phyloP scores from a whole-genome alignment of 2,888 invertebrate genomes.

The Athalia rosae region DNA sequence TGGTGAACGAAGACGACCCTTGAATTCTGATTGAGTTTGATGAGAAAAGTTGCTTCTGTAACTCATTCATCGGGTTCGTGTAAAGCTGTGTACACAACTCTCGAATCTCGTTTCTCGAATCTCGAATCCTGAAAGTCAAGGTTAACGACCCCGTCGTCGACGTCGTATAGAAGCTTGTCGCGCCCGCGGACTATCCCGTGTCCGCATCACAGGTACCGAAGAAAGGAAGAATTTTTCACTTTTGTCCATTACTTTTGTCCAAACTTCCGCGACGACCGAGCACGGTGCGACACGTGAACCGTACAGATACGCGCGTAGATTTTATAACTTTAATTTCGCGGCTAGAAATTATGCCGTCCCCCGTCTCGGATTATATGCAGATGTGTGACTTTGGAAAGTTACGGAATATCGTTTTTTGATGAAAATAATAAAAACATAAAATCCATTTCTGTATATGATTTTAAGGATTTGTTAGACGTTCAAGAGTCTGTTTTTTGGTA shows the following conservation, averaged over 20 bases:
- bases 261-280: background rate
- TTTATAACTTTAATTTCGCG: too few relatives aligned
- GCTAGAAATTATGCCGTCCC: too few relatives aligned
- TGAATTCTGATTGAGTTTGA: slow-evolving; percentile 43
- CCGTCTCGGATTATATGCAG: too few relatives aligned
- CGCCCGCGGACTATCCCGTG: slow-evolving; percentile 6
- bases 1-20: slow-evolving; percentile 27
- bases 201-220: slow-evolving; percentile 8
- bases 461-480: too few relatives aligned
- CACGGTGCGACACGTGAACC: too few relatives aligned
- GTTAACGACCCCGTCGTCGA: slow-evolving; percentile 32
- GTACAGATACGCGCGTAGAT: too few relatives aligned
- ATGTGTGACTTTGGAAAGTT: too few relatives aligned
- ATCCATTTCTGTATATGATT: too few relatives aligned
- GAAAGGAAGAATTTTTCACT: slow-evolving; percentile 10
- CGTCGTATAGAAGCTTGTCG: slow-evolving; percentile 26
- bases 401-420: too few relatives aligned
- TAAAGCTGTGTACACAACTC: slow-evolving; percentile 15
- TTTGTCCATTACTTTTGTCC: background rate
- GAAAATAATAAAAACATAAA: too few relatives aligned
- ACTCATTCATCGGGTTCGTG: slow-evolving; percentile 30
- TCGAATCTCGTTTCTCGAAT: slow-evolving; percentile 33
- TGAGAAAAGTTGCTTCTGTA: slow-evolving; percentile 39
- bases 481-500: too few relatives aligned
- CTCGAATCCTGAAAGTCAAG: slow-evolving; percentile 43